Percentiles rank a stretch among this genome's conserved stretches.
These are phyloP conservation scores for Ameiurus melas DNA, from an alignment of 2,113 vertebrate genomes.

Conservation along the genomic window DNA sequence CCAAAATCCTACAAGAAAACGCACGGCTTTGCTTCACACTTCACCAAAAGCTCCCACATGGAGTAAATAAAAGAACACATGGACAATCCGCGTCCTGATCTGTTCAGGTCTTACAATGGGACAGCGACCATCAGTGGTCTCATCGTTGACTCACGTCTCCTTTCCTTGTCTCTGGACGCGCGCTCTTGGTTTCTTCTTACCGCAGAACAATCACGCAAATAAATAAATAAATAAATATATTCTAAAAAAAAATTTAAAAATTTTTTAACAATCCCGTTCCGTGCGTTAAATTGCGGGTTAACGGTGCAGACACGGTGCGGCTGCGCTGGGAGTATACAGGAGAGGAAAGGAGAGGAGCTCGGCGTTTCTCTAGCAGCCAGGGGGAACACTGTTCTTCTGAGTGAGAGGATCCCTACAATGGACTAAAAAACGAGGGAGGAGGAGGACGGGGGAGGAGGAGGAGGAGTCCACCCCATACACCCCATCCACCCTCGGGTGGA, in stretches of 20 bases:
- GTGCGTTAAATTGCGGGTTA: not conserved
- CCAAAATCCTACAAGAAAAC: conserved; percentile 20
- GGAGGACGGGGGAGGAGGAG: conserved; percentile 55
- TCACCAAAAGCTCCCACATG: not conserved
- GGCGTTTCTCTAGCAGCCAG: conserved; percentile 43
- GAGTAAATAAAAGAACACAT: not conserved
- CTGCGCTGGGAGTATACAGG: not conserved
- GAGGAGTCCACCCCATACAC: conserved; percentile 34
- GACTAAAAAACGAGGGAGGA: conserved; percentile 61
- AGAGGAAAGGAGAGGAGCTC: not conserved
- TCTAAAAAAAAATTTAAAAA: no score
- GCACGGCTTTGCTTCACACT: not conserved
- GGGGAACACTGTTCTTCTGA: conserved; percentile 56
- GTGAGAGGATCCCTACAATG: conserved; percentile 73
- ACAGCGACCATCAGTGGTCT: not conserved
- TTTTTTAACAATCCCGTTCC: not conserved
- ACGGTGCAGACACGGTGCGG: not conserved
- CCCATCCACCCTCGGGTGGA: not conserved
- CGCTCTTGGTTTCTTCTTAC: not conserved
- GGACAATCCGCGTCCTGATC: not conserved
- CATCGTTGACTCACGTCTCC: not conserved
- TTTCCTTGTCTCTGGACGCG: not conserved
- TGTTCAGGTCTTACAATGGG: conserved; percentile 3
- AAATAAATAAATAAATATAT: no score
- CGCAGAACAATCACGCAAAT: not conserved